Evolutionary conservation across 2,888 invertebrate genomes (phyloP), one percentile per base, ranked within the genome.

Genomic region (Operophtera brumata): DNA sequence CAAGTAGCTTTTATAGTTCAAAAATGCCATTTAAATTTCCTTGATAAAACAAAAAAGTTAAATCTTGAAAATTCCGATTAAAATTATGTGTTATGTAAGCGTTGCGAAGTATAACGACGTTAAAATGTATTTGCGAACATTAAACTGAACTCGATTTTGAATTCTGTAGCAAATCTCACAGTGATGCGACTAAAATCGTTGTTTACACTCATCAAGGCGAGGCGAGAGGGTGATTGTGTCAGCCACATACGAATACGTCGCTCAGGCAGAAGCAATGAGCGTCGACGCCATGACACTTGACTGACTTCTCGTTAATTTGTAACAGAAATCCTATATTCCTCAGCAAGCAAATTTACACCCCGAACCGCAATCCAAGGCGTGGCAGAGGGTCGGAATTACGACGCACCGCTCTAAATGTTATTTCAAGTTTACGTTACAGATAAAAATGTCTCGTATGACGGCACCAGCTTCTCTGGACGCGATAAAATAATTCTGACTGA

Each of bases 231-330:
- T 64, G 64, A 58, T 51, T 62, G 66, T 73, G 77, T 77, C 79
- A 75, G 64, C 61, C 57, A 43, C 77, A 20, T 72, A 74, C 66
- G 73, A 73, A 64, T 69, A 73, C 67, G 75, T 78, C 78, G 75
- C 75, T 69, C 66, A 46, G 48, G 61, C 73, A 20, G 20, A 4
- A 20, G 78, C 77, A 78, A 78, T 77, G 79, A 77, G 70, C 65
- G 73, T 66, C 66, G 65, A 68, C 75, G 65, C 65, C 68, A 67
- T 79, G 87, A 85, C 85, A 84, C 79, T 79, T 86, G 83, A 86
- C 82, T 84, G 85, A 84, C 82, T 84, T 67, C 78, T 82, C 79
- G 80, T 86, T 88, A 88, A 87, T 88, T 85, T 82, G 81, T 80
- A 79, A 82, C 80, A 71, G 75, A 80, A 78, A 78, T 78, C 76